Base-by-base conservation (phyloP, 2,113 vertebrate genomes). In the Amblyopsis rosae region DNA sequence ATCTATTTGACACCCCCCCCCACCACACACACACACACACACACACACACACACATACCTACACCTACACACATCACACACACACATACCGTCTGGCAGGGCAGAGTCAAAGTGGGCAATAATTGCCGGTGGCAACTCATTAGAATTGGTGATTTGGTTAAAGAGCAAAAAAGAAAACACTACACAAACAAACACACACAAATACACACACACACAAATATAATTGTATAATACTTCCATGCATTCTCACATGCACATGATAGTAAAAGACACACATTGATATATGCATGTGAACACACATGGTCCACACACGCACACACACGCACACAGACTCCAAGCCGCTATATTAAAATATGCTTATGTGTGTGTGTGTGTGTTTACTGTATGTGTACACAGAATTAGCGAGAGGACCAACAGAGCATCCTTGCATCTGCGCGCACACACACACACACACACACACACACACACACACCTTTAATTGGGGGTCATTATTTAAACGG, bases 121-220 rank as follows among this genome's bases (percentile, higher is more conserved):
- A 91, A 92, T 92, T 89, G 88, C 88, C 87, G 68, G 82, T 84
- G 86, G 87, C 87, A 86, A 91, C 83, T 91, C 88, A 91, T 92
- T 91, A 92, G 88, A 90, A 90, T 88, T 92, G 85, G 83, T 89
- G 84, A 90, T 90, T 89, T 85, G 82, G 82, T 66, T 59, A 88
- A 90, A 90, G 83, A 76, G 83, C 85, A 86, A 84, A 77, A 77
- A 64, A 72, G 35, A 55, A n/a, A 55, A 17, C 16, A 55, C 4
- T 7, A 9, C 53, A 9, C 53, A 55, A 16, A 0, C n/a, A 35
- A 6, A 35, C 53, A 6, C 58, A 59, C 26, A 41, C 12, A 26
- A 12, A 15, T 12, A 15, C 58, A 12, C n/a, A 1, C n/a, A 35
- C 35, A 6, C 35, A 35, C 35, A 41, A 3, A 41, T 6, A 41